Evolutionary conservation across 2,113 vertebrate genomes (phyloP).

Genomic region (Daphoenositta chrysoptera): DNA sequence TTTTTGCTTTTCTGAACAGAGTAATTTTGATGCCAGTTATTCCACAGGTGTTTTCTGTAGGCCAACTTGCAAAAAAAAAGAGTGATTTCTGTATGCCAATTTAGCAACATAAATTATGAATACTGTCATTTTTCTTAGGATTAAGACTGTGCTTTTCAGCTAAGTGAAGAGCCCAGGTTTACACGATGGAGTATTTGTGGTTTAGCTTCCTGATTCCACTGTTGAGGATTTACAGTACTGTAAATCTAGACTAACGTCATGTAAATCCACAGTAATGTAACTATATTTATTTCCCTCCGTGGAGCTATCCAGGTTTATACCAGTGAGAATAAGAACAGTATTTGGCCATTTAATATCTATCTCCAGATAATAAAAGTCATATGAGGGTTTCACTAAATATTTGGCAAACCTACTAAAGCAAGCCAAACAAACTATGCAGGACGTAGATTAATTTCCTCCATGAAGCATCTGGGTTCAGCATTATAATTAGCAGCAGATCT

Average conservation of each 20-base stretch:
- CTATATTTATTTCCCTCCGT: constrained; percentile 12
- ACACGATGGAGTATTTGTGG: not conserved
- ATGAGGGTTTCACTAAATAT: constrained; percentile 60
- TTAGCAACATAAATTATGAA: not conserved
- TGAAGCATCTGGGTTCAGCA: constrained; percentile 61
- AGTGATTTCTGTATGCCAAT: not conserved
- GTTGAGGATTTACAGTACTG: not conserved
- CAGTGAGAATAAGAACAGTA: constrained; percentile 26
- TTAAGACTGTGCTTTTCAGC: not conserved
- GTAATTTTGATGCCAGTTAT: not conserved
- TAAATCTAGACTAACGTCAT: not conserved
- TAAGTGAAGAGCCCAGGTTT: not conserved
- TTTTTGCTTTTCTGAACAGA: not conserved
- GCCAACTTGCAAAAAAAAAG: not conserved
- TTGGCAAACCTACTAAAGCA: constrained; percentile 64
- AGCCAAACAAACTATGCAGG: constrained; percentile 54
- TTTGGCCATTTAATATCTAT: constrained; percentile 55
- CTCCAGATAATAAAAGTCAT: constrained; percentile 58
- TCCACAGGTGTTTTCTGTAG: constrained; percentile 2
- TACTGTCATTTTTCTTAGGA: not conserved
- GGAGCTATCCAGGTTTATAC: constrained; percentile 44
- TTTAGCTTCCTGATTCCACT: constrained; percentile 1
- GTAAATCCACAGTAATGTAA: constrained; percentile 10
- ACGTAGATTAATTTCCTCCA: constrained; percentile 64
- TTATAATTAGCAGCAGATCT: constrained; percentile 68